Conservation (phyloP, 2,797 vertebrate genomes). For the Enteromius unitaeniatus region DNA sequence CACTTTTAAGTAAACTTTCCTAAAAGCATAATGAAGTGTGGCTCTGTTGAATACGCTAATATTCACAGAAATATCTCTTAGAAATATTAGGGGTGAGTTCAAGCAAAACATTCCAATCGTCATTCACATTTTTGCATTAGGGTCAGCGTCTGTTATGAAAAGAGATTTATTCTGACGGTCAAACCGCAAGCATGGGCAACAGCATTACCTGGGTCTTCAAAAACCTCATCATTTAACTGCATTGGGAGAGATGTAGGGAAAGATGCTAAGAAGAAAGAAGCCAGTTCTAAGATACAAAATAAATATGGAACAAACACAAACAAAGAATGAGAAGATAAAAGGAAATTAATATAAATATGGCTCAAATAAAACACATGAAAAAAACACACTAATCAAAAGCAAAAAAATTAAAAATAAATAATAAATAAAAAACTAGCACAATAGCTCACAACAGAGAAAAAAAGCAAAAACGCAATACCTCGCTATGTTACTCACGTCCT, state of each 20-base stretch:
- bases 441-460: conserved; percentile 43
- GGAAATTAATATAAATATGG: background rate
- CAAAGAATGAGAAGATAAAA: conserved; percentile 37
- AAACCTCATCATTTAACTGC: conserved; percentile 74
- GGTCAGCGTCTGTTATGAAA: conserved; percentile 11
- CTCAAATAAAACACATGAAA: background rate
- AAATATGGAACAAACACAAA: conserved; percentile 52
- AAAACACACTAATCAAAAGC: background rate
- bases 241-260: conserved; percentile 73
- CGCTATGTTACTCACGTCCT: conserved; percentile 58
- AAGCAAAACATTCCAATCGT: conserved; percentile 27
- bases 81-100: conserved; percentile 8
- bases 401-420: no score
- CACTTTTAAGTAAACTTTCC: background rate
- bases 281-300: conserved; percentile 68
- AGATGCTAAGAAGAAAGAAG: conserved; percentile 74
- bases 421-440: conserved; percentile 24
- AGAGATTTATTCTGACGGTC: background rate
- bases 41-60: background rate
- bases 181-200: conserved; percentile 30
- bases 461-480: conserved; percentile 20
- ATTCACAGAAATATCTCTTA: background rate
- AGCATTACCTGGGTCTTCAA: conserved; percentile 76
- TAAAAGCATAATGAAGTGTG: background rate
- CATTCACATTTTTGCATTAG: conserved; percentile 11